phyloP scores from a whole-genome alignment of 1,140 invertebrate genomes.

The Oryctes rhinoceros region DNA sequence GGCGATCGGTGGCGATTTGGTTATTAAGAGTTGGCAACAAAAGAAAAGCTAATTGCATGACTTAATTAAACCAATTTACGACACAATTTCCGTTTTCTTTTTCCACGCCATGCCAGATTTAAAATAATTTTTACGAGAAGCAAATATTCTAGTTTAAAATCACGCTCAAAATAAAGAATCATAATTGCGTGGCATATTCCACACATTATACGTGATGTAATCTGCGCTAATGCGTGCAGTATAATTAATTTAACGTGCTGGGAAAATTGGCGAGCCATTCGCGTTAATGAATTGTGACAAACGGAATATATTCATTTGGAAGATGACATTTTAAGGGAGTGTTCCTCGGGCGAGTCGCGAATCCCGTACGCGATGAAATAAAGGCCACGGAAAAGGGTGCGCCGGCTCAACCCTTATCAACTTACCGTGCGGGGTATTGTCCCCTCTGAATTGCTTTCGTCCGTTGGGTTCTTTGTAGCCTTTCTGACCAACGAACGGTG shows the following conservation, averaged over 20 bases:
- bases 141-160: no score
- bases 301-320: conserved; percentile 30
- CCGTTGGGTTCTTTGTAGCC: background rate
- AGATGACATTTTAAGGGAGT: conserved; percentile 32
- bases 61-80: no score
- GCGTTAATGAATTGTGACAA: conserved; percentile 30
- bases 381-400: conserved; percentile 33
- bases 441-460: background rate
- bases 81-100: no score
- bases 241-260: conserved; percentile 2
- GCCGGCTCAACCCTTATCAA: conserved; percentile 7
- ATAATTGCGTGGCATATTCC: background rate
- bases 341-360: conserved; percentile 20
- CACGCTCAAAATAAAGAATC: background rate
- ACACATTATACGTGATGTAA: conserved; percentile 27
- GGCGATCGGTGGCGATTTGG: no score
- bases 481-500: background rate
- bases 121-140: no score
- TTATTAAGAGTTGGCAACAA: no score
- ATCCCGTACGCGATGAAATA: background rate
- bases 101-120: no score
- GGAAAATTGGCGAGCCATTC: conserved; percentile 19
- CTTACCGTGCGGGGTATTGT: conserved; percentile 4
- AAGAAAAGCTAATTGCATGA: no score
- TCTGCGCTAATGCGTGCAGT: background rate